phyloP scores from a whole-genome alignment of 2,113 vertebrate species.

The Anser cygnoides region DNA sequence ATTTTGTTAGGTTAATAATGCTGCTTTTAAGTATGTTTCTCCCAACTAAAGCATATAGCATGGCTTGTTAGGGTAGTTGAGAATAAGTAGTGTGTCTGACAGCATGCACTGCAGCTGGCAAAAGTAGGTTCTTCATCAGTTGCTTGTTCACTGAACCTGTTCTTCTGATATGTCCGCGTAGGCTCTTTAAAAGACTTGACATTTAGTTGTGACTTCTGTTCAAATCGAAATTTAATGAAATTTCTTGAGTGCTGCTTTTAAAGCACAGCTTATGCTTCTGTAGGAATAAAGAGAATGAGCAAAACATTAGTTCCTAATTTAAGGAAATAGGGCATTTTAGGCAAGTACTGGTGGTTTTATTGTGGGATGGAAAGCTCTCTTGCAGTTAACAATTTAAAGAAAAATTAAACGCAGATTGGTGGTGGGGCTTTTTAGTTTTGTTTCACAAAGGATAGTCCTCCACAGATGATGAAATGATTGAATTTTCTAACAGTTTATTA shows the following conservation, averaged over 20 bases:
- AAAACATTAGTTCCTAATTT: neutral
- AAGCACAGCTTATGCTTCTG: conserved; percentile 7
- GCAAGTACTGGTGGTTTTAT: neutral
- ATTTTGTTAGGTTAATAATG: conserved; percentile 23
- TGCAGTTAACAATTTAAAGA: neutral
- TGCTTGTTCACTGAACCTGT: conserved; percentile 22
- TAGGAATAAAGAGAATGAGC: conserved; percentile 35
- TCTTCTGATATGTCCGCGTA: neutral
- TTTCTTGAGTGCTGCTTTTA: conserved; percentile 8
- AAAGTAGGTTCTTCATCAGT: neutral
- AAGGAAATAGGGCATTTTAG: neutral
- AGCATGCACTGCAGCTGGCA: conserved; percentile 19
- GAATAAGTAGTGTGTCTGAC: neutral
- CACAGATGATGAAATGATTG: conserved; percentile 51
- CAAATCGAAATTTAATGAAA: neutral
- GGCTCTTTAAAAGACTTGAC: neutral
- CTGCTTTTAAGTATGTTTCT: conserved; percentile 34
- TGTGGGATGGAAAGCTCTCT: conserved; percentile 36
- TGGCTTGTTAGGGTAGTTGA: conserved; percentile 42
- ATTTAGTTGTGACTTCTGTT: neutral
- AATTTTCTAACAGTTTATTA: conserved; percentile 75
- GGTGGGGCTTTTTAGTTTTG: conserved; percentile 50
- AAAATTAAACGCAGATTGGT: conserved; percentile 32
- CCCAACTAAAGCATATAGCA: neutral
- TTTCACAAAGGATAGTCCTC: conserved; percentile 66